A percentile compares a stretch with the other conserved stretches of the same genome.
phyloP scores from a whole-genome alignment of 2,797 vertebrate genomes.

The Spinus olivaceus region DNA sequence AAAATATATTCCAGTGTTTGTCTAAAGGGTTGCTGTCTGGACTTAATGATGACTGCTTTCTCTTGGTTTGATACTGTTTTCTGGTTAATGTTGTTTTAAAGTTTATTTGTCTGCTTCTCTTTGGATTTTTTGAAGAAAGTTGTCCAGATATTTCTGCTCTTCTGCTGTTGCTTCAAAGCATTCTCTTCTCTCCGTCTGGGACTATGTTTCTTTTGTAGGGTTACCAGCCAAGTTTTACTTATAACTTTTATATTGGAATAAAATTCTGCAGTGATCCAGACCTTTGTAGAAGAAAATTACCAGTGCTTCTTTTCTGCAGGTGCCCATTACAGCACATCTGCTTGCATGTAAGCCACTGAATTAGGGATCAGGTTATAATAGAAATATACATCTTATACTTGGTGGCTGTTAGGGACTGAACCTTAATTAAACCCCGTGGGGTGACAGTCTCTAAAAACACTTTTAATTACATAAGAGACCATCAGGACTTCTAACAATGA shows the following conservation, averaged over 20 bases:
- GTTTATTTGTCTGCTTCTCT: neutral
- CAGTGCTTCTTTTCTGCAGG: neutral
- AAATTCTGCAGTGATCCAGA: neutral
- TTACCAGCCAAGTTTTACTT: neutral
- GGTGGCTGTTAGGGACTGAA: neutral
- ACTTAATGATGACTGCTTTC: neutral
- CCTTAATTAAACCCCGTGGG: constrained; percentile 43
- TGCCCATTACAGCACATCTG: neutral
- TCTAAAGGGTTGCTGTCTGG: neutral
- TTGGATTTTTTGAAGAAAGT: neutral
- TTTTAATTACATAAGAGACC: constrained; percentile 53
- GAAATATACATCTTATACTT: neutral
- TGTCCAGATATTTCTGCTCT: neutral
- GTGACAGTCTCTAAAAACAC: constrained; percentile 35
- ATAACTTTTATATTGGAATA: neutral
- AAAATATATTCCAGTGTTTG: neutral
- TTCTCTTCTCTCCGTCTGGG: neutral
- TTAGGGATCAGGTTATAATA: neutral
- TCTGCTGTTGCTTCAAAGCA: neutral
- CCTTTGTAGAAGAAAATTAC: neutral
- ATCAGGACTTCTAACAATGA: constrained; percentile 52
- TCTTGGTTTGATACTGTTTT: neutral
- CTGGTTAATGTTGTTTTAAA: neutral
- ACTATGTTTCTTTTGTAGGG: neutral
- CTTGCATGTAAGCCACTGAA: neutral